A percentile compares a stretch with the other conserved stretches of the same genome.
Conservation (phyloP, 2,888 invertebrate genomes). For the Mesorhabditis spiculigera region DNA sequence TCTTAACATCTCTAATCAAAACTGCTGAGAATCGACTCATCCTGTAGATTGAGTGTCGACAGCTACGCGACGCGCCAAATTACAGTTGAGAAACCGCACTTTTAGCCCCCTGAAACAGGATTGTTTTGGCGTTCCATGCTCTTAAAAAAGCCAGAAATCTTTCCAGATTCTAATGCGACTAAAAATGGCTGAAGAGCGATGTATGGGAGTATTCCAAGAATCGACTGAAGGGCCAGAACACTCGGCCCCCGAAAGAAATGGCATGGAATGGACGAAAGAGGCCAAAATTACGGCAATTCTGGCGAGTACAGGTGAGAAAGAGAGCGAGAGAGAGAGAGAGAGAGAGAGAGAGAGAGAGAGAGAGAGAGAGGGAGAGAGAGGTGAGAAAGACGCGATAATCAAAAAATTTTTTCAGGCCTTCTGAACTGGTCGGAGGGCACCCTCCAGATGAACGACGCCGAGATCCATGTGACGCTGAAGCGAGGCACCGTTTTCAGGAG, state of each 20-base stretch:
- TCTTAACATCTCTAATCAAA: too few relatives aligned
- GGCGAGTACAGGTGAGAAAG: slow-evolving; percentile 2
- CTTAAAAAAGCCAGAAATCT: background rate
- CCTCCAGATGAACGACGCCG: background rate
- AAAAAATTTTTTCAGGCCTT: background rate
- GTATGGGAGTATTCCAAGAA: slow-evolving; percentile 15
- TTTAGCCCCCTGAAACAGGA: background rate
- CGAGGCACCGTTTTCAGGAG: background rate
- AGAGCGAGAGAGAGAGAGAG: too few relatives aligned
- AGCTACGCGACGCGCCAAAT: too few relatives aligned
- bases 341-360: slow-evolving; percentile 11
- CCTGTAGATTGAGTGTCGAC: background rate
- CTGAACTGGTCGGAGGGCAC: background rate
- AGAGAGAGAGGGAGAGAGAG: too few relatives aligned
- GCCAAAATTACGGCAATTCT: slow-evolving; percentile 8
- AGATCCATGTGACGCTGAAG: background rate
- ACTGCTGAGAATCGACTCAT: too few relatives aligned
- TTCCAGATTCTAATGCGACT: slow-evolving; percentile 24
- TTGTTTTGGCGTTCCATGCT: too few relatives aligned
- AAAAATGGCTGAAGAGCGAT: slow-evolving; percentile 15
- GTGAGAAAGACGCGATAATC: too few relatives aligned
- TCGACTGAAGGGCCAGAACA: background rate
- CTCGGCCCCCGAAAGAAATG: background rate
- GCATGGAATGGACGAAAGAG: slow-evolving; percentile 15
- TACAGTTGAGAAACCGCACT: background rate